Conservation (phyloP, 2,113 vertebrate genomes). For the Enhydra lutris region DNA sequence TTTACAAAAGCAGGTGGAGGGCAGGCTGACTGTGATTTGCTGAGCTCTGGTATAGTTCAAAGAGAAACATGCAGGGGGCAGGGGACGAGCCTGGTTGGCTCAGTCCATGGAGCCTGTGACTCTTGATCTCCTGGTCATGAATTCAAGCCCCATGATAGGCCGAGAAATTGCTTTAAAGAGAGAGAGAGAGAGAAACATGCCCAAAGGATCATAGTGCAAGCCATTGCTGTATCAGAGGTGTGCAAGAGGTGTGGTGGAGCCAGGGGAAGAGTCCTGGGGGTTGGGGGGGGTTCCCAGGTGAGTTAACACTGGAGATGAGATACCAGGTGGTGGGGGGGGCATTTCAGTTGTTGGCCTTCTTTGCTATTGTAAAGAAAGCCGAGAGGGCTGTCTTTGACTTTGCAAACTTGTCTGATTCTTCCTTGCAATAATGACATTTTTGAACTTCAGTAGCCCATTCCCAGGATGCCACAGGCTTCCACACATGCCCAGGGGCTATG, state of each 20-base stretch:
- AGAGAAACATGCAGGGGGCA: neutral
- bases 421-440: neutral
- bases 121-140: neutral
- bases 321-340: fast-evolving
- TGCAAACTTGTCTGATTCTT: neutral
- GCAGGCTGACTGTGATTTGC: neutral
- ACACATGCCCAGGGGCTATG: neutral
- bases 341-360: neutral
- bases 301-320: neutral
- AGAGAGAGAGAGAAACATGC: neutral
- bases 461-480: neutral
- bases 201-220: neutral
- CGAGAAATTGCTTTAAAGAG: neutral
- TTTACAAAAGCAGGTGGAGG: neutral
- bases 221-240: fast-evolving
- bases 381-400: fast-evolving
- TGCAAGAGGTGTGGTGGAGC: neutral
- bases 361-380: neutral
- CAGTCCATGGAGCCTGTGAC: neutral
- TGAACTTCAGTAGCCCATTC: neutral
- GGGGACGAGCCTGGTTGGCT: fast-evolving
- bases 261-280: no score
- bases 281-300: neutral
- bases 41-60: neutral
- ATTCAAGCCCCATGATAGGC: neutral